Base-by-base conservation (phyloP, 2,113 vertebrate species). In the Myocastor coypus region DNA sequence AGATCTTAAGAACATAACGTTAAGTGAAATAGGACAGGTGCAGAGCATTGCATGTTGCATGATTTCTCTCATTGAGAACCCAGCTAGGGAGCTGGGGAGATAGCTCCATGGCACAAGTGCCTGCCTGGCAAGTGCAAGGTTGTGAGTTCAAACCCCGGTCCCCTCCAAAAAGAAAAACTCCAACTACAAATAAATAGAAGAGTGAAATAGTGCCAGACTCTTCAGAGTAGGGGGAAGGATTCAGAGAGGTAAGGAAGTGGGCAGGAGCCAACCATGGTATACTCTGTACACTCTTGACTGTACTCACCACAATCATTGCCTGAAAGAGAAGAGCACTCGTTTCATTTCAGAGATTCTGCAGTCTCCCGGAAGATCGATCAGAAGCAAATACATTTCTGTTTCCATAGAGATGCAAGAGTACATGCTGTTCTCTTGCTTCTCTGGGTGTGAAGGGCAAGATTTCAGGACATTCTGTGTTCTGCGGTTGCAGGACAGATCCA, bases 351-450 rank as follows among this genome's bases (percentile, higher is more conserved):
- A 84, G 12, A 89, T 75, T 83, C 75, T 83, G 86, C 46, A 80
- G 52, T 86, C n/a, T 95, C 24, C 24, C 55, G 83, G 78, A 88
- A 96, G n/a, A 73, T 88, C 30, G 69, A 30, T 81, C 66, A 95
- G 84, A 87, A 94, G 86, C 94, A 94, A 94, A 93, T 37, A 16
- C n/a, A 91, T 12, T 6, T 82, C 90, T 84, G 42, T 94, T 75
- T 92, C 73, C 89, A 81, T 34, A 90, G 80, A 89, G 92, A 86
- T 94, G 20, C 4, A 71, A 6, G 57, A 37, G 50, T 91, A 19
- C 57, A 50, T 81, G 42, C 66, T 75, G 14, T 91, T 68, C 28
- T 68, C 42, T 22, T 88, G n/a, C 19, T 80, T 92, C 52, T 7
- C 22, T 83, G 5, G 68, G 34, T 55, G 46, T 59, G 42, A 46